phyloP scores from a whole-genome alignment of 2,888 invertebrate genomes.

The Heliconius hortense region DNA sequence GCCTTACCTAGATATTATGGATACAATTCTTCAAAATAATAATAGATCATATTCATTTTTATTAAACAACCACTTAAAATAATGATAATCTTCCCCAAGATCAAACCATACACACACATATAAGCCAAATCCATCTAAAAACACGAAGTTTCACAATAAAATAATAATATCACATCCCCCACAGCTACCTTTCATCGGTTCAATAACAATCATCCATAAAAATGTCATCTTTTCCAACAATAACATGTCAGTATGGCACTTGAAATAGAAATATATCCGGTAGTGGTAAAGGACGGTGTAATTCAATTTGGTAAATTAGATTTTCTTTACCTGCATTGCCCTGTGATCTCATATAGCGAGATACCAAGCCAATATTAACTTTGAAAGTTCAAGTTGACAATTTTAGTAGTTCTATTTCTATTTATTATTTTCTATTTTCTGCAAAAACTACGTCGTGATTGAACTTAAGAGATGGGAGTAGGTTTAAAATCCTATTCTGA shows the following conservation, averaged over 20 bases:
- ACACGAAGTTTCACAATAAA: neutral
- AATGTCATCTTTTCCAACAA: conserved; percentile 49
- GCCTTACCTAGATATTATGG: neutral
- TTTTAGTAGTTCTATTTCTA: neutral
- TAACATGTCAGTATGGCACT: conserved; percentile 52
- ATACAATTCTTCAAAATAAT: neutral
- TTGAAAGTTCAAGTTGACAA: neutral
- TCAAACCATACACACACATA: neutral
- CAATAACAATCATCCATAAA: conserved; percentile 40
- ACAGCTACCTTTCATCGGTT: conserved; percentile 24
- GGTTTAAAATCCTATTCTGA: too few relatives aligned
- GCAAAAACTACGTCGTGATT: too few relatives aligned
- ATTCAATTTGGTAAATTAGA: conserved; percentile 80
- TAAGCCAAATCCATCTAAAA: neutral
- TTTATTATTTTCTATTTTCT: neutral
- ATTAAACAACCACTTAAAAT: conserved; percentile 3
- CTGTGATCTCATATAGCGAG: conserved; percentile 55
- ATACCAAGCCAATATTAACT: conserved; percentile 47
- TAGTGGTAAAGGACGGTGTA: conserved; percentile 69
- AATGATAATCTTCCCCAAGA: neutral
- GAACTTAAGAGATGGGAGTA: too few relatives aligned
- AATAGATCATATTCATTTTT: neutral
- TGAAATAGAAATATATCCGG: conserved; percentile 56
- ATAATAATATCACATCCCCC: neutral
- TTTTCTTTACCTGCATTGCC: conserved; percentile 78